These are phyloP conservation scores for Cheilosia scutellata DNA, from an alignment of 2,888 invertebrate species.

Conservation along the genomic window DNA sequence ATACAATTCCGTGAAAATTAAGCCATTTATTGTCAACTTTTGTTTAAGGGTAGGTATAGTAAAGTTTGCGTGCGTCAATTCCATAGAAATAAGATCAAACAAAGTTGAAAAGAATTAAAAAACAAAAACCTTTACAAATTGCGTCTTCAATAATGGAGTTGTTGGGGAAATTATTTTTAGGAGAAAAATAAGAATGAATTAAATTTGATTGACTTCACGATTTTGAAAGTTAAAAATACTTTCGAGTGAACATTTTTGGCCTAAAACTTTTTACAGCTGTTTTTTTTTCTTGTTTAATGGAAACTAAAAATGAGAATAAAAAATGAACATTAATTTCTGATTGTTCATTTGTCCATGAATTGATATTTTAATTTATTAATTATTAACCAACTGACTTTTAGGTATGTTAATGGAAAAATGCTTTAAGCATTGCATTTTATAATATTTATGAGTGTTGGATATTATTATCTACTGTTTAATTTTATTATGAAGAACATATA, in stretches of 20 bases:
- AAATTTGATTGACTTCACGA: not conserved
- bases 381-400: too few relatives aligned
- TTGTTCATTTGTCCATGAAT: too few relatives aligned
- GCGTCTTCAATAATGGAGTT: not conserved
- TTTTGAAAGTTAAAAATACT: not conserved
- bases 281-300: too few relatives aligned
- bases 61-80: not conserved
- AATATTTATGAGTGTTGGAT: too few relatives aligned
- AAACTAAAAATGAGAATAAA: too few relatives aligned
- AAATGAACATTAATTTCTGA: too few relatives aligned
- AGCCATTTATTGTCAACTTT: conserved; percentile 44
- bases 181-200: not conserved
- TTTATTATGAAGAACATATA: too few relatives aligned
- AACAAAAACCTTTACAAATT: not conserved
- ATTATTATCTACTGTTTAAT: too few relatives aligned
- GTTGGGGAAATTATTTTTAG: not conserved
- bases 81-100: conserved; percentile 5
- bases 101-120: not conserved
- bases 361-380: too few relatives aligned
- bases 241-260: not conserved
- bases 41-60: too few relatives aligned
- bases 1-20: conserved; percentile 21
- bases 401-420: too few relatives aligned
- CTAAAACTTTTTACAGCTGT: not conserved
- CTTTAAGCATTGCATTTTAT: too few relatives aligned